Conservation (phyloP, 1,140 invertebrate species). For the Platorchestia sp. region DNA sequence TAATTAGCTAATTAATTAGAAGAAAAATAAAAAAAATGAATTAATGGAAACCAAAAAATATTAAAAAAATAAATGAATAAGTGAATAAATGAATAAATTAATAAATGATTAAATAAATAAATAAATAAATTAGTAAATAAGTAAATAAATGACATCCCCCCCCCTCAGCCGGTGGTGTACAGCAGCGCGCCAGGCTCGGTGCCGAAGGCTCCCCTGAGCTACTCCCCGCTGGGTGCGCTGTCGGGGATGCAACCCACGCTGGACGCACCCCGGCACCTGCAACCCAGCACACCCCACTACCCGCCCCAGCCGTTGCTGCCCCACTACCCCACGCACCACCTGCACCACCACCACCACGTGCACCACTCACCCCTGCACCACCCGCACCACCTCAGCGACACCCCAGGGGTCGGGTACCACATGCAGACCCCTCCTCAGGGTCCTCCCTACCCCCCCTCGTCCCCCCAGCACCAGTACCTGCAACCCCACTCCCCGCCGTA, state of each 20-base stretch:
- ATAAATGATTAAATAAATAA: too few species aligned
- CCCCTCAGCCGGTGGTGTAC: conserved; percentile 12
- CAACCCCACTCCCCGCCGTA: conserved; percentile 58
- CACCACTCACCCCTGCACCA: conserved; percentile 69
- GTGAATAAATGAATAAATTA: too few species aligned
- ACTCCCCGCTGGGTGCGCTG: conserved; percentile 86
- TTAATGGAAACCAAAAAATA: too few species aligned
- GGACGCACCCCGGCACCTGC: conserved; percentile 55
- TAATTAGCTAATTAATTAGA: too few species aligned
- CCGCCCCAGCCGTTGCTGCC: conserved; percentile 77
- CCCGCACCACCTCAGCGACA: conserved; percentile 65
- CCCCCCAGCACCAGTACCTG: conserved; percentile 54
- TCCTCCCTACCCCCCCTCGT: conserved; percentile 55
- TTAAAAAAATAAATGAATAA: too few species aligned
- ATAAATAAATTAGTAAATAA: too few species aligned
- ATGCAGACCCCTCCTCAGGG: not conserved
- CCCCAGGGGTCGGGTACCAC: not conserved
- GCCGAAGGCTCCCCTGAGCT: conserved; percentile 69
- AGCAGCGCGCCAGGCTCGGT: conserved; percentile 54
- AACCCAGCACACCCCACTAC: conserved; percentile 66
- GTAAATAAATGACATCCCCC: too few species aligned
- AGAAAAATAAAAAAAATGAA: too few species aligned
- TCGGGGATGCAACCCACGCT: conserved; percentile 84
- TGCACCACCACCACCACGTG: conserved; percentile 71
- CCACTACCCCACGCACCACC: conserved; percentile 55